Percentiles rank a stretch among this genome's conserved stretches.
Conservation (phyloP, 2,888 invertebrate species). For the Brachyptera putata region DNA sequence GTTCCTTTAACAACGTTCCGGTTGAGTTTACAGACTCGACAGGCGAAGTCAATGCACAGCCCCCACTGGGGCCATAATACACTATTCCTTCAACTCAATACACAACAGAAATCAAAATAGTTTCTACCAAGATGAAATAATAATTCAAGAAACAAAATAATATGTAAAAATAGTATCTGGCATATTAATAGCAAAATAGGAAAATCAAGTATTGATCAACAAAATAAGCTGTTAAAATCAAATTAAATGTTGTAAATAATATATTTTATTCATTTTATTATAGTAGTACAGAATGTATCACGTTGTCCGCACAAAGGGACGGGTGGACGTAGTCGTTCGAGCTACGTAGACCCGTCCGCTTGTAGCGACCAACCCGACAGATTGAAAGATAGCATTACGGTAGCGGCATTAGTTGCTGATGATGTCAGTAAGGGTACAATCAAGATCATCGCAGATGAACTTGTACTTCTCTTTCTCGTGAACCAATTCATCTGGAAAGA, state of each 20-base stretch:
- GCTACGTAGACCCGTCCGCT: conserved; percentile 27
- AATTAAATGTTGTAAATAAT: conserved; percentile 27
- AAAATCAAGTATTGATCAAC: conserved; percentile 33
- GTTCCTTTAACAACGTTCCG: too few species aligned
- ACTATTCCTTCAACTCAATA: too few species aligned
- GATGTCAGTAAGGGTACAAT: conserved; percentile 69
- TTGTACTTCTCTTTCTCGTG: conserved; percentile 74
- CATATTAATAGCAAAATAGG: conserved; percentile 33
- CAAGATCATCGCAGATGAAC: conserved; percentile 71
- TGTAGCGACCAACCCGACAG: not conserved
- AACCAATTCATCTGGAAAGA: conserved; percentile 54
- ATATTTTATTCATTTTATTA: conserved; percentile 30
- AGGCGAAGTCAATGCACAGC: too few species aligned
- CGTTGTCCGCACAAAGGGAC: conserved; percentile 15
- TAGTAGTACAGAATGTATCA: conserved; percentile 26
- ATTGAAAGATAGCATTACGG: not conserved
- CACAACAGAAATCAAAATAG: too few species aligned
- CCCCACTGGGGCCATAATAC: too few species aligned
- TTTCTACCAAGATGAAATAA: too few species aligned
- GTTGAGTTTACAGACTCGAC: too few species aligned
- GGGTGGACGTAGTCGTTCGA: conserved; percentile 25
- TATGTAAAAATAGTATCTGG: too few species aligned
- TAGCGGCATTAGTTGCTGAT: conserved; percentile 56
- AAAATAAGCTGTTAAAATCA: not conserved
- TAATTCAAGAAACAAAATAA: too few species aligned